Evolutionary conservation across 2,888 invertebrate genomes (phyloP).

Genomic region (Hemaris fuciformis): DNA sequence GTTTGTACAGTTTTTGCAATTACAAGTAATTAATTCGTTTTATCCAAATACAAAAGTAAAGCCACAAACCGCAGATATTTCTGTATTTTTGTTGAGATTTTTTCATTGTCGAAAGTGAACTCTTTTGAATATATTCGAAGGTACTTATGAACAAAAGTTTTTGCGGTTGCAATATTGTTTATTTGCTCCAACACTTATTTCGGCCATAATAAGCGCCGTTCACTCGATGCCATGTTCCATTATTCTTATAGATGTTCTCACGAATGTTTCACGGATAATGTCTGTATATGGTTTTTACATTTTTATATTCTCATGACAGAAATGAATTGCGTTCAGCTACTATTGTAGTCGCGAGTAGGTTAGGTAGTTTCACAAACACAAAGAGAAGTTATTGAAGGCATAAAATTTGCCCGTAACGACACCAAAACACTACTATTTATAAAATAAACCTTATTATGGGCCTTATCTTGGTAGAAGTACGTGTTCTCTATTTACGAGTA

Average conservation of each 20-base stretch:
- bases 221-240: conserved; percentile 18
- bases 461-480: conserved; percentile 60
- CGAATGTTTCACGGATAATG: conserved; percentile 19
- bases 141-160: conserved; percentile 20
- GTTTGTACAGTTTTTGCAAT: conserved; percentile 37
- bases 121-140: conserved; percentile 25
- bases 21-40: conserved; percentile 35
- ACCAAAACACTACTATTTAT: conserved; percentile 51
- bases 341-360: conserved; percentile 9
- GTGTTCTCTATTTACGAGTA: conserved; percentile 65
- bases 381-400: conserved; percentile 21
- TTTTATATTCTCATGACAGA: conserved; percentile 5
- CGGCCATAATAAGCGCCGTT: conserved; percentile 23
- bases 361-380: not conserved
- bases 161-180: conserved; percentile 5
- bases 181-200: conserved; percentile 12
- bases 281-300: conserved; percentile 6
- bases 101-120: conserved; percentile 37
- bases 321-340: not conserved
- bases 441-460: conserved; percentile 68
- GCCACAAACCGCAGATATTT: conserved; percentile 62
- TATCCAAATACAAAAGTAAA: conserved; percentile 44
- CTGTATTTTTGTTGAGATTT: conserved; percentile 66
- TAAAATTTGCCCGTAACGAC: conserved; percentile 46
- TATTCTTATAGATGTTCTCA: conserved; percentile 28